Evolutionary conservation across 2,888 invertebrate species (phyloP), one percentile per base, ranked within the genome.

Genomic region (Idaea straminata): DNA sequence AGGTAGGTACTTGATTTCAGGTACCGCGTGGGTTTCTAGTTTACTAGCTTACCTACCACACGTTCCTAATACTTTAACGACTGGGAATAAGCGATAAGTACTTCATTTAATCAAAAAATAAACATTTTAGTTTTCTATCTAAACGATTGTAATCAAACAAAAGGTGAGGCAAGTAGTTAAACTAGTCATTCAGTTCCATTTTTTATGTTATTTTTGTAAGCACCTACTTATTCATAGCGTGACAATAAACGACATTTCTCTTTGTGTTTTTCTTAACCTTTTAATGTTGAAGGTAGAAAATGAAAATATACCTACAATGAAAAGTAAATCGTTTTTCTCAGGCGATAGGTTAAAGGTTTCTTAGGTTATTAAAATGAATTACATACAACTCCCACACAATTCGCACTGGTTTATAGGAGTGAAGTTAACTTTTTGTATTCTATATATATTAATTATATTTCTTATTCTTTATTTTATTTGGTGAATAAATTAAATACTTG

Each of bases 161-260:
- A 47, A 13, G 47, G 47, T 10, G 13, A 13, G 47, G 35, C 35
- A 57, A 25, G 34, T 59, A 62, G 57, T 62, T 47, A 65, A 68
- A 62, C 66, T 61, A 62, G 35, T 66, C 61, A 66, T 66, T 74
- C 64, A 71, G 61, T 64, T 74, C 65, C 68, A 68, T 69, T 65
- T 71, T 61, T 80, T 77, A 70, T 74, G 72, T 25, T 16, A 34
- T 13, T 34, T 10, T 7, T 15, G 59, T 34, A 25, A 47, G 25
- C 25, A 58, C n/a, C n/a, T 59, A 13, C 34, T 25, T 77, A 75
- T 67, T 71, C 74, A 75, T 82, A 68, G 83, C 84, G 84, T 84
- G 84, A 79, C 78, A 77, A 71, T 72, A 72, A 70, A 73, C 69
- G 72, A 72, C 72, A 73, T 74, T 79, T 77, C 71, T 74, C 77